A percentile compares a stretch with the other conserved stretches of the same genome.
Evolutionary conservation across 2,797 vertebrate genomes (phyloP).

Genomic region (Fistularia commersonii): DNA sequence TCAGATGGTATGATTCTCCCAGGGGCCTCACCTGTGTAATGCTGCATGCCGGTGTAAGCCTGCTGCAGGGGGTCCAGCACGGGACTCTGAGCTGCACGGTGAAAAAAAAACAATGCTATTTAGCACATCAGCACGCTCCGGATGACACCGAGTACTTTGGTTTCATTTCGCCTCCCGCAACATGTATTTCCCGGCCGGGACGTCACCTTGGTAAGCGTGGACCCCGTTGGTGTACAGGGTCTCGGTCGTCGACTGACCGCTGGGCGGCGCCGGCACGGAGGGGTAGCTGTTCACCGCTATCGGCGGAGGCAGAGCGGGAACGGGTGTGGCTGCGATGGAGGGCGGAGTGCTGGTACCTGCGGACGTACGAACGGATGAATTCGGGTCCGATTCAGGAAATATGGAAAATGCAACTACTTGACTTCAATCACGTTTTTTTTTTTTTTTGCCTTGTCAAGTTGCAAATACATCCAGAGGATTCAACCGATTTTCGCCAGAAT

Average conservation of each 20-base stretch:
- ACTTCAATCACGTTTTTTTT: too few relatives aligned
- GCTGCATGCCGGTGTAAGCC: slow-evolving; percentile 93
- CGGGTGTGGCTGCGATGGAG: slow-evolving; percentile 85
- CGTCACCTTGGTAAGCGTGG: slow-evolving; percentile 89
- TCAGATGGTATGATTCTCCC: too few relatives aligned
- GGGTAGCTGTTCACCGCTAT: slow-evolving; percentile 87
- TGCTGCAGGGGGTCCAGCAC: slow-evolving; percentile 90
- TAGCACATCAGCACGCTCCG: slow-evolving; percentile 38
- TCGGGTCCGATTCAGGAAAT: too few relatives aligned
- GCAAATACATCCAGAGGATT: too few relatives aligned
- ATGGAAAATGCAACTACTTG: too few relatives aligned
- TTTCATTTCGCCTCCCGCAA: slow-evolving; percentile 27
- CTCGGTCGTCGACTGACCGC: slow-evolving; percentile 85
- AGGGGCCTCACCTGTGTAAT: slow-evolving; percentile 85
- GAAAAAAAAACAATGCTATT: slow-evolving; percentile 34
- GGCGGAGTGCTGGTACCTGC: slow-evolving; percentile 93
- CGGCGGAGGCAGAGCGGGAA: slow-evolving; percentile 85
- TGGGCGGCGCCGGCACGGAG: slow-evolving; percentile 82
- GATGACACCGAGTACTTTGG: slow-evolving; percentile 25
- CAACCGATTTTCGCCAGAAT: too few relatives aligned
- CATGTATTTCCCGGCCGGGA: neutral
- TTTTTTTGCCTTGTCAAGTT: too few relatives aligned
- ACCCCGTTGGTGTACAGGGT: slow-evolving; percentile 89
- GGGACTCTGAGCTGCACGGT: slow-evolving; percentile 86
- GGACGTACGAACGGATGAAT: neutral